A percentile compares a stretch with the other conserved stretches of the same genome.
Conservation (phyloP, 2,888 invertebrate species). For the Nipponacmea schrenckii region DNA sequence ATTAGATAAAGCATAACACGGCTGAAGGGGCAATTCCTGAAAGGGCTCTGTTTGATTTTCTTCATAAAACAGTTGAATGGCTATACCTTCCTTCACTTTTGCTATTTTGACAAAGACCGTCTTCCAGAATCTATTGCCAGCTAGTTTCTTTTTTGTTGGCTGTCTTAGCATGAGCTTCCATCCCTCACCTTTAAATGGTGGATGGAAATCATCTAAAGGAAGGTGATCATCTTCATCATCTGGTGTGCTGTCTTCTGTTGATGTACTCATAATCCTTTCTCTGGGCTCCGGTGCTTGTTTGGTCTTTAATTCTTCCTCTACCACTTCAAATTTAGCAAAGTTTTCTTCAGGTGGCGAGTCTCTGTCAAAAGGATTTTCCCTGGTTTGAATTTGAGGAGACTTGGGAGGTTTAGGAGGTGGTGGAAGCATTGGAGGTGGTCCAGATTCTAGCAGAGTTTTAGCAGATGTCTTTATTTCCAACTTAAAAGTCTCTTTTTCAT, state of each 20-base stretch:
- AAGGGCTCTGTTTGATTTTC: constrained; percentile 89
- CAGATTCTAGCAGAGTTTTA: constrained; percentile 25
- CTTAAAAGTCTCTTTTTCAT: constrained; percentile 38
- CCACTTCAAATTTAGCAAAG: constrained; percentile 62
- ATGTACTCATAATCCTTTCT: constrained; percentile 39
- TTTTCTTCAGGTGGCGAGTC: constrained; percentile 65
- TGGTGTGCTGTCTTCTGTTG: constrained; percentile 51
- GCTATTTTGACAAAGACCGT: constrained; percentile 88
- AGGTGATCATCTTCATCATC: constrained; percentile 51
- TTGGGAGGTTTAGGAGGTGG: constrained; percentile 56
- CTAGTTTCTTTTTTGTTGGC: constrained; percentile 65
- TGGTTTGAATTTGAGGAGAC: constrained; percentile 53
- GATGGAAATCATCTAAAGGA: constrained; percentile 85
- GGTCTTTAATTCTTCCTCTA: constrained; percentile 41
- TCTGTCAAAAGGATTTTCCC: constrained; percentile 68
- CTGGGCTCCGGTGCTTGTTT: constrained; percentile 28
- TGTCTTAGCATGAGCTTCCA: constrained; percentile 97
- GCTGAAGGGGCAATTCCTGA: constrained; percentile 92
- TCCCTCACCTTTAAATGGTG: constrained; percentile 82
- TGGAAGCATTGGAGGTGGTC: constrained; percentile 46
- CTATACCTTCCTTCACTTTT: constrained; percentile 76
- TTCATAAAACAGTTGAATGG: constrained; percentile 82
- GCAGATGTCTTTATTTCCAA: constrained; percentile 48
- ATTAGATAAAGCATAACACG: constrained; percentile 93
- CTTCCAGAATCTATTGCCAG: constrained; percentile 87